Percentiles rank a stretch among this genome's conserved stretches.
Evolutionary conservation across 2,797 vertebrate genomes (phyloP).

Genomic region (Sebastes diploproa): DNA sequence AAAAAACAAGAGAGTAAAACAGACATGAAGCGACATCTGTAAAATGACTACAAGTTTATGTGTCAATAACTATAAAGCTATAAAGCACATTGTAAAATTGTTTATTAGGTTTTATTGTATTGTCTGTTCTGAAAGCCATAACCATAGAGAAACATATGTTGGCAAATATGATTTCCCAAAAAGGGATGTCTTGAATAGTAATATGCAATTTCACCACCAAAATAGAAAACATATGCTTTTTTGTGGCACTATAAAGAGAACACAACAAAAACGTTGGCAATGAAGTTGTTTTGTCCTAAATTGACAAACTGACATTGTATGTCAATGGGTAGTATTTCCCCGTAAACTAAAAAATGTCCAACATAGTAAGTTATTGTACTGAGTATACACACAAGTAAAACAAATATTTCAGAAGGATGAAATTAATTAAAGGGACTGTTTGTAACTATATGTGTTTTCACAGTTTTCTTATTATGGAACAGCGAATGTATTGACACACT

Average conservation of each 20-base stretch:
- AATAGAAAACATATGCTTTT: background rate
- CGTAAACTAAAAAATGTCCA: background rate
- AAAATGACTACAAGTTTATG: background rate
- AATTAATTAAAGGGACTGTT: background rate
- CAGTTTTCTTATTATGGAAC: background rate
- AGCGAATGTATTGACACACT: too few species aligned
- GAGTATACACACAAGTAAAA: background rate
- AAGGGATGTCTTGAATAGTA: slow-evolving; percentile 8
- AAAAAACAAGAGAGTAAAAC: background rate
- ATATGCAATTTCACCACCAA: slow-evolving; percentile 33
- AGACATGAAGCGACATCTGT: background rate
- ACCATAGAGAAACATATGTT: background rate
- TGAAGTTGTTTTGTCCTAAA: slow-evolving; percentile 31
- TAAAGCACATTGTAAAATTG: background rate
- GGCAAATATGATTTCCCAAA: background rate
- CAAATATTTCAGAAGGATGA: background rate
- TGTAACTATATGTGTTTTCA: background rate
- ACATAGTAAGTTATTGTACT: background rate
- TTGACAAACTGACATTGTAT: background rate
- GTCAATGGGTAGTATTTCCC: background rate
- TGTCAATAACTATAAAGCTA: background rate
- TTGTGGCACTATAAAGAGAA: slow-evolving; percentile 19
- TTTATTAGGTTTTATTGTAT: background rate
- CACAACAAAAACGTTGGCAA: slow-evolving; percentile 7
- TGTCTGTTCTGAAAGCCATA: slow-evolving; percentile 2